Conservation (phyloP, 2,113 vertebrate genomes). For the Amblyopsis rosae region DNA sequence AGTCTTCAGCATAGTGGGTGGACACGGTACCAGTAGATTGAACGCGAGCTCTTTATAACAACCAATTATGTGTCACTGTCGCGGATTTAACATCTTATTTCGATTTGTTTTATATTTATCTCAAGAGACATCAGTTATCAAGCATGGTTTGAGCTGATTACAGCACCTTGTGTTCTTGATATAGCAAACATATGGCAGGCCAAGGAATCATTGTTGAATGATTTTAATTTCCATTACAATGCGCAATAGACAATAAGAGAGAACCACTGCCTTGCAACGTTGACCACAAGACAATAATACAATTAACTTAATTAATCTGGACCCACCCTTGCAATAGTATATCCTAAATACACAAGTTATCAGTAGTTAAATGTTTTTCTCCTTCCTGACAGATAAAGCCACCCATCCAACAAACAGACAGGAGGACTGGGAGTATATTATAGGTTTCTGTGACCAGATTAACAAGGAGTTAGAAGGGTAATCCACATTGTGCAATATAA, state of each 20-base stretch:
- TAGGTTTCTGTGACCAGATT: constrained; percentile 98
- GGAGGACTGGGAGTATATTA: constrained; percentile 99
- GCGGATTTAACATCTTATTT: neutral
- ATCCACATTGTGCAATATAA: neutral
- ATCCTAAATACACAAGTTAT: constrained; percentile 4
- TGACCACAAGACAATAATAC: constrained; percentile 1
- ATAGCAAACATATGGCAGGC: neutral
- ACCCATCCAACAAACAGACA: constrained; percentile 95
- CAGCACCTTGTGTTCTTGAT: neutral
- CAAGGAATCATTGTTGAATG: constrained; percentile 2
- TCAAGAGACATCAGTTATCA: neutral
- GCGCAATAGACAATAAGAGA: constrained; percentile 1
- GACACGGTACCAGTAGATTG: constrained; percentile 25
- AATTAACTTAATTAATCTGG: no score
- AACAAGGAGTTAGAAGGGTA: constrained; percentile 98
- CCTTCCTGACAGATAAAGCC: constrained; percentile 87
- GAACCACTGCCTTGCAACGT: constrained; percentile 15
- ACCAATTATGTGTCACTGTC: neutral
- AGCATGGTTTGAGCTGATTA: neutral
- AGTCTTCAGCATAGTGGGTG: constrained; percentile 35
- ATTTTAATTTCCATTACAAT: constrained; percentile 11
- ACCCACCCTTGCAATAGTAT: neutral
- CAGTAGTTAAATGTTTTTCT: neutral
- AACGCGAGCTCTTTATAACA: neutral
- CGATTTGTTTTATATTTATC: neutral